These are phyloP conservation scores for Uropetala carovei DNA, from an alignment of 2,888 invertebrate genomes.

Conservation along the genomic window DNA sequence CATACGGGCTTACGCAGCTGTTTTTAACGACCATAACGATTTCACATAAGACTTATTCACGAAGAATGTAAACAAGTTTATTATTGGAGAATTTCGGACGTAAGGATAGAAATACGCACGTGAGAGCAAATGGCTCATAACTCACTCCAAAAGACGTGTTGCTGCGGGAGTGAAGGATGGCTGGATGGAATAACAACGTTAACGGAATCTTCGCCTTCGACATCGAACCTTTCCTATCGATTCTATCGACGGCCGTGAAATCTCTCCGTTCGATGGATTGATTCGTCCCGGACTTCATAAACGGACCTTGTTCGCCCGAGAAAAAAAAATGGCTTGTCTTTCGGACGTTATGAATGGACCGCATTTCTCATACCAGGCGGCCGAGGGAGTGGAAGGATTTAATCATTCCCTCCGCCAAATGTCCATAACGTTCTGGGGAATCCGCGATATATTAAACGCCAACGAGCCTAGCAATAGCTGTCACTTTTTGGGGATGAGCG, in stretches of 20 bases:
- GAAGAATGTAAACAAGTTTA: no score
- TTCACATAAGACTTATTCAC: no score
- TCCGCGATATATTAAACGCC: background rate
- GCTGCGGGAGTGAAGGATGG: no score
- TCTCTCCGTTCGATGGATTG: background rate
- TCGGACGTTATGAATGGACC: background rate
- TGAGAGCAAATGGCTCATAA: no score
- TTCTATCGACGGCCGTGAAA: background rate
- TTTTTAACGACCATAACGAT: no score
- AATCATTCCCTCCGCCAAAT: background rate
- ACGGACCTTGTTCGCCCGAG: background rate
- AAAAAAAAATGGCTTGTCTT: background rate
- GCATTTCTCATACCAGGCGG: background rate
- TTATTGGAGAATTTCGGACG: no score
- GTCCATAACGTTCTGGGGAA: background rate
- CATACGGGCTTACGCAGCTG: no score
- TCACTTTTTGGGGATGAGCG: background rate
- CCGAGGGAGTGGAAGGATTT: background rate
- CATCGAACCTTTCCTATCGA: background rate
- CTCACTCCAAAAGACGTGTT: no score
- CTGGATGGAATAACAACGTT: no score
- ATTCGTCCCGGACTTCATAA: constrained; percentile 9
- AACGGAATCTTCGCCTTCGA: background rate
- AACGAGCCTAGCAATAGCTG: background rate
- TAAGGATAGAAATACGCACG: no score